phyloP scores from a whole-genome alignment of 2,888 invertebrate species.

The Plagiodera versicolora region DNA sequence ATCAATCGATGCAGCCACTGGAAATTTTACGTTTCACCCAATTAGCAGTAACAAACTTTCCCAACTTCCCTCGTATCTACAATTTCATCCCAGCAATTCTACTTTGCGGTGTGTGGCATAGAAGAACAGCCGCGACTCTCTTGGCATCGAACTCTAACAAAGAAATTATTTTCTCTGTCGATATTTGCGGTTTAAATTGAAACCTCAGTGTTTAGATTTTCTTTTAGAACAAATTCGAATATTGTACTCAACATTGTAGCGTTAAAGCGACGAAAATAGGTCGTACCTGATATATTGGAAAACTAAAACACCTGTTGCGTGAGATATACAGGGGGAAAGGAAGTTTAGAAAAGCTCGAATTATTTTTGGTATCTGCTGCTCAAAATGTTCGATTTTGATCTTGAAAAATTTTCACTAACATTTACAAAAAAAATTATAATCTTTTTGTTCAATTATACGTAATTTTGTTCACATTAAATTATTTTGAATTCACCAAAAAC shows the following conservation, averaged over 20 bases:
- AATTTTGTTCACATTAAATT: too few species aligned
- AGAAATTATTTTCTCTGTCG: slow-evolving; percentile 44
- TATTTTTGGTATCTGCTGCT: too few species aligned
- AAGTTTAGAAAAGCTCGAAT: too few species aligned
- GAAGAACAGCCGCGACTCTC: too few species aligned
- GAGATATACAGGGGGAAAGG: too few species aligned
- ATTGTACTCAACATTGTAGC: not conserved
- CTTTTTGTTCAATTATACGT: too few species aligned
- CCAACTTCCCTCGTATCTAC: not conserved
- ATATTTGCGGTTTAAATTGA: slow-evolving; percentile 21
- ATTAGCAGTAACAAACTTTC: not conserved
- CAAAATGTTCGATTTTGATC: too few species aligned
- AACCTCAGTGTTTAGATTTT: slow-evolving; percentile 18
- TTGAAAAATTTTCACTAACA: too few species aligned
- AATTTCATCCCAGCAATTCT: slow-evolving; percentile 1
- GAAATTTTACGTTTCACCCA: too few species aligned
- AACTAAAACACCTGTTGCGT: not conserved
- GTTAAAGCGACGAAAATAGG: not conserved
- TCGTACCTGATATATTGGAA: not conserved
- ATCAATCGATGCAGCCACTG: too few species aligned
- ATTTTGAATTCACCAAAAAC: too few species aligned
- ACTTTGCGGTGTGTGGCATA: slow-evolving; percentile 13
- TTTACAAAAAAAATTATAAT: too few species aligned
- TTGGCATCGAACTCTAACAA: slow-evolving; percentile 44
- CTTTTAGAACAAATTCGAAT: slow-evolving; percentile 16